Base-by-base conservation (phyloP, 1,140 invertebrate species). In the Chironomus striatipennis region DNA sequence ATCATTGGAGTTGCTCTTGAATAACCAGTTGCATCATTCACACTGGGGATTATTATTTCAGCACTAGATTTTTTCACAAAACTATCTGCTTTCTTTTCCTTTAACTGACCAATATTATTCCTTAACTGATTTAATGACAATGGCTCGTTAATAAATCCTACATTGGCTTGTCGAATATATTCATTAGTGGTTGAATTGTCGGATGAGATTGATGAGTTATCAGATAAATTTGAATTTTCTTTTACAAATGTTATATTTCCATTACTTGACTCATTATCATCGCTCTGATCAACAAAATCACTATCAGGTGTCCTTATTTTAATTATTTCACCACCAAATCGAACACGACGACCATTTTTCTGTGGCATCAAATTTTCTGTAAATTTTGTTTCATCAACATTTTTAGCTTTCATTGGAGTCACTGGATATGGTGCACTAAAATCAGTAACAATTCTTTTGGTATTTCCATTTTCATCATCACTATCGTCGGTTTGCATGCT, bases 271-370 rank as follows among this genome's bases (percentile, higher is more conserved):
- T 86, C 85, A 64, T 82, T 83, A 76, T 87, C 47, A 15, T 57
- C 85, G 77, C 84, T 85, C 15, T 83, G 81, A 17, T 84, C 78
- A 73, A 85, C 78, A 77, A 84, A 87, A 77, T 93, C 91, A 78
- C 91, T 92, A 76, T 94, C 92, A 0, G 92, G 92, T 12, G 92
- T 94, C 73, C 91, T 84, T 78, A 94, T 85, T 83, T 93, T 93
- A 0, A 93, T 88, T 73, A 91, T 86, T 83, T 93, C 92, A 8
- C 92, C 92, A 0, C 92, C 92, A 78, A 94, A 94, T 42, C 90
- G 87, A 0, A 94, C 92, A 77, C 90, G 86, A 18, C 65, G 74
- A 83, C 80, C 5, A 77, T 77, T 0, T 78, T 78, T n/a, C 8
- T 0, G 77, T 77, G 9, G 78, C 79, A 76, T 79, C 80, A 17